Evolutionary conservation across 1,140 invertebrate genomes (phyloP).

Genomic region (Drosophila parabipectinata): DNA sequence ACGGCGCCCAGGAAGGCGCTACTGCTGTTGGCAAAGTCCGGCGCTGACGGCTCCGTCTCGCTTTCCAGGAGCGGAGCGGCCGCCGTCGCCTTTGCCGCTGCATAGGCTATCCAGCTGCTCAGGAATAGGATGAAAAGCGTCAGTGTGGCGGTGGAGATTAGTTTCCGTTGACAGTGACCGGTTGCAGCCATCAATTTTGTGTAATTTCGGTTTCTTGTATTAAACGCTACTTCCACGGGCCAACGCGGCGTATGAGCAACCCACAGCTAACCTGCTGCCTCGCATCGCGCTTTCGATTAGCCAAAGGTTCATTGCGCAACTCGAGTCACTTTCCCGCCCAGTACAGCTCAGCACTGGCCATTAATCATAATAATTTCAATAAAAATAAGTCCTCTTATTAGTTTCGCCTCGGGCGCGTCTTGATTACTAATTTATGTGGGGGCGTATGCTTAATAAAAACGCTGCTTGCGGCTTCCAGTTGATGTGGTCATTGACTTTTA

Average conservation of each 20-base stretch:
- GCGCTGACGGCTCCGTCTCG: conserved; percentile 29
- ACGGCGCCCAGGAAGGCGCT: conserved; percentile 69
- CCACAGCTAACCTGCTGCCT: conserved; percentile 35
- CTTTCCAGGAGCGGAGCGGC: conserved; percentile 34
- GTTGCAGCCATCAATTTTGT: conserved; percentile 60
- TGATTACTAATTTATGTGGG: conserved; percentile 75
- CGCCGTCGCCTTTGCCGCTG: conserved; percentile 34
- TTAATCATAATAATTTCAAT: conserved; percentile 80
- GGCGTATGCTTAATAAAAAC: conserved; percentile 69
- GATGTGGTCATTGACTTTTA: conserved; percentile 52
- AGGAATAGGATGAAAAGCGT: conserved; percentile 64
- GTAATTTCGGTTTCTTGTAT: neutral
- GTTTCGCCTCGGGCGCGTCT: conserved; percentile 46
- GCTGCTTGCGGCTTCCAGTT: conserved; percentile 50
- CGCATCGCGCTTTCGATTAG: conserved; percentile 30
- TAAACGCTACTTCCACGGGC: conserved; percentile 7
- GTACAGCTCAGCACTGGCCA: conserved; percentile 33
- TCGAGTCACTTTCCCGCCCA: conserved; percentile 3
- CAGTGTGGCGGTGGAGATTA: conserved; percentile 70
- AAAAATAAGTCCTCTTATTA: conserved; percentile 78
- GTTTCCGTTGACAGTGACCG: conserved; percentile 53
- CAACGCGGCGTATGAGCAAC: conserved; percentile 48
- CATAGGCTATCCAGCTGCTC: conserved; percentile 71
- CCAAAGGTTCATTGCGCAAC: conserved; percentile 22
- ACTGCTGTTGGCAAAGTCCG: conserved; percentile 63